Evolutionary conservation across 2,797 vertebrate species (phyloP), one percentile per base, ranked within the genome.

Genomic region (Sebastes kiyomatsui): DNA sequence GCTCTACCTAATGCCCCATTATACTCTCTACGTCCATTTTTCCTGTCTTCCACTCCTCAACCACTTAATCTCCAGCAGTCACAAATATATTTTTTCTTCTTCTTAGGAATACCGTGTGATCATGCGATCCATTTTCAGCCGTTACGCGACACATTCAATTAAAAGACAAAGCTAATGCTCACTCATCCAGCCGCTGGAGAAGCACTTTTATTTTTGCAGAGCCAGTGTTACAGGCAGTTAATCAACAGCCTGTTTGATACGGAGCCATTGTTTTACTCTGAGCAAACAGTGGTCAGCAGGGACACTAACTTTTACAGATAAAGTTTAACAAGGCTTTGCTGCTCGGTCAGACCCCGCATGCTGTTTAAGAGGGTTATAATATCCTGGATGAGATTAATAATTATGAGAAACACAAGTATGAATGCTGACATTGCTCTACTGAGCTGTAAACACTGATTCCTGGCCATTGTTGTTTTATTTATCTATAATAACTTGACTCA

Each of bases 221-320:
- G 81, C 71, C 62, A 18, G 61, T 30, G 60, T 67, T 71, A 76
- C 60, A 74, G 67, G 80, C 77, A 77, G 67, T 84, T 86, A 73
- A 88, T 83, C 87, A 89, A 73, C 78, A 56, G 82, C 56, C 85
- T 62, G 72, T 61, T 81, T 67, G 76, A 85, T 77, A 58, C 69
- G 7, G 58, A 83, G 69, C 72, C 72, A 64, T 82, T 75, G 79
- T 87, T 28, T 75, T 80, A 67, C 79, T 88, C 23, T 52, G 70
- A 81, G 75, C 61, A 30, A 35, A 60, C 46, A 35, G 60, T 35
- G 61, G 75, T 80, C 87, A 82, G 80, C 72, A 25, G 82, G 75
- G 66, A 83, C 73, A 35, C 55, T 52, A 49, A 66, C 78, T 83
- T 87, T 70, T 3, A 82, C 9, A 49, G 80, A 85, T 82, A 75